These are phyloP conservation scores for Horisme vitalbata DNA, from an alignment of 2,888 invertebrate species.

Conservation along the genomic window DNA sequence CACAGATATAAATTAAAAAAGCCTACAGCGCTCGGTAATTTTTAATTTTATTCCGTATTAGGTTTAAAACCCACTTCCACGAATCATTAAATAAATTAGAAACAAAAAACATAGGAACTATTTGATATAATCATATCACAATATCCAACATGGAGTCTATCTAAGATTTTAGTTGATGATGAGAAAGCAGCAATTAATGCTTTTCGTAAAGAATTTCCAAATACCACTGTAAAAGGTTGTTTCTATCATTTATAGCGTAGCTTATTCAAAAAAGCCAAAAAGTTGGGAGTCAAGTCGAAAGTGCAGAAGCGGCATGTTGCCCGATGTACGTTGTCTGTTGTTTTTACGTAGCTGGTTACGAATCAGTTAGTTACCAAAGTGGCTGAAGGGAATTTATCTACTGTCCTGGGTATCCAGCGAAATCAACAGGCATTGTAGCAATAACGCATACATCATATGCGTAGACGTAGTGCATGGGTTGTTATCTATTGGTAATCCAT, in stretches of 20 bases:
- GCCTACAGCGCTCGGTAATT: no score
- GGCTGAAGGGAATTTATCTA: constrained; percentile 34
- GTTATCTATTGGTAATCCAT: background rate
- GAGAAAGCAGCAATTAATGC: constrained; percentile 11
- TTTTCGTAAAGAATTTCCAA: constrained; percentile 2
- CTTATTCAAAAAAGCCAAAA: constrained; percentile 1
- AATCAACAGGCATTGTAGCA: constrained; percentile 13
- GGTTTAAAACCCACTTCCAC: no score
- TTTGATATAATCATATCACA: constrained; percentile 4
- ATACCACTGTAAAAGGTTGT: constrained; percentile 8
- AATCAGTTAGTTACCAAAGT: no score
- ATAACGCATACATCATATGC: constrained; percentile 29
- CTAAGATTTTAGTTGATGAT: constrained; percentile 8
- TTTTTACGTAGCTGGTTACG: no score
- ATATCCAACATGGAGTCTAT: constrained; percentile 7
- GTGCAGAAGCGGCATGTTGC: constrained; percentile 15
- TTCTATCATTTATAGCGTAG: constrained; percentile 4
- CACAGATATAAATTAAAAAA: no score
- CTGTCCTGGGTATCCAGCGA: constrained; percentile 21
- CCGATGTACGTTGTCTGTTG: no score
- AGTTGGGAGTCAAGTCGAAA: constrained; percentile 6
- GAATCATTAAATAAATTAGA: no score
- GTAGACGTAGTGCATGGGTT: constrained; percentile 27
- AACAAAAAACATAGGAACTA: constrained; percentile 6
- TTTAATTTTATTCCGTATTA: no score